phyloP scores from a whole-genome alignment of 2,797 vertebrate species.

The Sorex maritimensis region DNA sequence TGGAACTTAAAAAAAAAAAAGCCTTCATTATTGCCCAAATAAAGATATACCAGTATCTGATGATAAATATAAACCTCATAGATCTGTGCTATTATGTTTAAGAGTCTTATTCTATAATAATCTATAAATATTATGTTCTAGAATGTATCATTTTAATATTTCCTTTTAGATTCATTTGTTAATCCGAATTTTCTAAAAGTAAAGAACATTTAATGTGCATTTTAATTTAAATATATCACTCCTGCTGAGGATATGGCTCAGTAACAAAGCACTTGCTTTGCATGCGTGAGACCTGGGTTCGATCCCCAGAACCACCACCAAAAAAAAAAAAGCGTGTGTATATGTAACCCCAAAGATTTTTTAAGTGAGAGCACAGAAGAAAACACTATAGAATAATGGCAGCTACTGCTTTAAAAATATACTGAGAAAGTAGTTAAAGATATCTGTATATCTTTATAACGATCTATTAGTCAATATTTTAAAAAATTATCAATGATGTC shows the following conservation, averaged over 20 bases:
- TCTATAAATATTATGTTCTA: constrained; percentile 55
- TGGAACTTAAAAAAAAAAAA: constrained; percentile 44
- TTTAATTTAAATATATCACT: constrained; percentile 71
- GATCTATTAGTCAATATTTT: constrained; percentile 42
- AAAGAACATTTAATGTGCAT: constrained; percentile 59
- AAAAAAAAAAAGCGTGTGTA: no score
- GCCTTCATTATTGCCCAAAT: constrained; percentile 35
- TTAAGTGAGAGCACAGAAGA: constrained; percentile 63
- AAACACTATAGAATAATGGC: constrained; percentile 48
- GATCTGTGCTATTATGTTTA: neutral
- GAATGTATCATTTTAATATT: constrained; percentile 71
- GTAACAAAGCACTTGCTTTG: no score
- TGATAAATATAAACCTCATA: constrained; percentile 50
- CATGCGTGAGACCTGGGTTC: no score
- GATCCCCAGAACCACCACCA: no score
- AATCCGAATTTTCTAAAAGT: constrained; percentile 67
- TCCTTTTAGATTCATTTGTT: constrained; percentile 67
- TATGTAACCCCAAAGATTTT: constrained; percentile 20
- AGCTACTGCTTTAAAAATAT: constrained; percentile 64
- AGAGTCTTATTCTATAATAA: constrained; percentile 46
- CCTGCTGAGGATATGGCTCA: no score
- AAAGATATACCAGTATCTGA: constrained; percentile 61
- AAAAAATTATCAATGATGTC: neutral
- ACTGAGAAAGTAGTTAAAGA: constrained; percentile 61
- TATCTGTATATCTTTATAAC: constrained; percentile 60